These are phyloP conservation scores for Gambusia yucatana DNA, from an alignment of 2,797 vertebrate genomes.

Conservation along the genomic window DNA sequence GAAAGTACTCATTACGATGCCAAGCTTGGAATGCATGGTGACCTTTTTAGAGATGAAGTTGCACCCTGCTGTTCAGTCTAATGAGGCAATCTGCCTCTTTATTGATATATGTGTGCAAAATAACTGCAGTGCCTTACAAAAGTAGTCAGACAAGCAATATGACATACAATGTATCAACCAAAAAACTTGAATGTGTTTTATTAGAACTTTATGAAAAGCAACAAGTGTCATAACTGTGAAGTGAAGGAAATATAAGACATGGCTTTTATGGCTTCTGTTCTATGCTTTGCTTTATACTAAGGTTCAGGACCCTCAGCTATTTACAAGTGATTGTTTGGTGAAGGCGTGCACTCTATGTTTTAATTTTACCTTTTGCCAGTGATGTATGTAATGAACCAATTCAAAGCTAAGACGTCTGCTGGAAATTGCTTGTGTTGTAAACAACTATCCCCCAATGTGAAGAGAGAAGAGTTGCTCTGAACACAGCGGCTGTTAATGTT, in stretches of 20 bases:
- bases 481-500: too few relatives aligned
- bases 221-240: not conserved
- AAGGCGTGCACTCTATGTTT: too few relatives aligned
- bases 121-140: not conserved
- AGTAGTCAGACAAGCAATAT: not conserved
- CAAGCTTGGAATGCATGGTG: constrained; percentile 15
- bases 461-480: too few relatives aligned
- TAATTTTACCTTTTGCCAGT: too few relatives aligned
- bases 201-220: not conserved
- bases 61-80: constrained; percentile 41
- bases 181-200: not conserved
- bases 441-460: too few relatives aligned
- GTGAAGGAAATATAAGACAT: not conserved
- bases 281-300: too few relatives aligned
- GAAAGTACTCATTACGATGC: not conserved
- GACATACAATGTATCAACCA: not conserved
- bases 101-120: constrained; percentile 27
- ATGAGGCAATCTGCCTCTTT: constrained; percentile 35
- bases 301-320: too few relatives aligned
- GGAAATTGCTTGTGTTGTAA: too few relatives aligned
- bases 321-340: too few relatives aligned
- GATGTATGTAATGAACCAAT: too few relatives aligned
- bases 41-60: constrained; percentile 43
- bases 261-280: too few relatives aligned
- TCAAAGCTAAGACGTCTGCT: too few relatives aligned